These are phyloP conservation scores for Cryptosula pallasiana DNA, from an alignment of 2,888 invertebrate genomes.

Conservation along the genomic window DNA sequence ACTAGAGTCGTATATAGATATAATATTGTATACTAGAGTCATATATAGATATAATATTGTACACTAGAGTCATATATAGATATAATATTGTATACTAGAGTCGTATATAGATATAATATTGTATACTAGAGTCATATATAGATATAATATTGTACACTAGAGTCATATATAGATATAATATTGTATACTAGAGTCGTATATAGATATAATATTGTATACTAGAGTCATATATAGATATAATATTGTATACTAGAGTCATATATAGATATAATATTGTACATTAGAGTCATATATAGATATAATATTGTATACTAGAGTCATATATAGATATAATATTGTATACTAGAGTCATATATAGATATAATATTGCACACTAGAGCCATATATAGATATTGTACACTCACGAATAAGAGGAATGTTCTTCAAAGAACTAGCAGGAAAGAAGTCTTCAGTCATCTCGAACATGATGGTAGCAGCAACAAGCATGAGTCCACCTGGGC, in stretches of 20 bases:
- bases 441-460: conserved; percentile 22
- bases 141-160: not conserved
- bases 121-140: not conserved
- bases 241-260: not conserved
- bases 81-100: not conserved
- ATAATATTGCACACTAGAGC: not conserved
- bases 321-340: not conserved
- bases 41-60: too few relatives aligned
- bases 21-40: too few relatives aligned
- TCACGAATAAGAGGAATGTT: conserved; percentile 13
- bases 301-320: not conserved
- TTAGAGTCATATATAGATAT: not conserved
- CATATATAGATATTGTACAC: not conserved
- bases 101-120: not conserved
- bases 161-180: not conserved
- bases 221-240: not conserved
- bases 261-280: not conserved
- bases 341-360: not conserved
- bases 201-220: not conserved
- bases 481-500: conserved; percentile 23
- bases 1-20: too few relatives aligned
- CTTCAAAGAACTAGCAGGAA: conserved; percentile 5
- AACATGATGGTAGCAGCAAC: conserved; percentile 16
- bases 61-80: not conserved
- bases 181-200: not conserved